phyloP scores from a whole-genome alignment of 2,797 vertebrate genomes.

The Miichthys miiuy region DNA sequence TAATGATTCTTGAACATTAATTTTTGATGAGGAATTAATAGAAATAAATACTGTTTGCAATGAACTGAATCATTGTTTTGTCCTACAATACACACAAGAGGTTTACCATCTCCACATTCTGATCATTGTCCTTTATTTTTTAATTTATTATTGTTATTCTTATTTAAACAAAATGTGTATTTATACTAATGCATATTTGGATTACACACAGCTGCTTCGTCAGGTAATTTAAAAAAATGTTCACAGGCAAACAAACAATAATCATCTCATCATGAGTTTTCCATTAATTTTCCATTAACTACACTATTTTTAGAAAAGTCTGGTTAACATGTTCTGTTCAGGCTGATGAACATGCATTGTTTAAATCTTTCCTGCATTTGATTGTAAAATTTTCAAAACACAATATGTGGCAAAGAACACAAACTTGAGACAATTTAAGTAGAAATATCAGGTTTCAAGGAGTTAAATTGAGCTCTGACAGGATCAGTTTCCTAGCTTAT shows the following conservation, averaged over 20 bases:
- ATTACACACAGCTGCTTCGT: no score
- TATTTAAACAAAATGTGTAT: no score
- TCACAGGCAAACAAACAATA: no score
- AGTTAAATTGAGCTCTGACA: not conserved
- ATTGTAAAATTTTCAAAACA: not conserved
- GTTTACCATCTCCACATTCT: not conserved
- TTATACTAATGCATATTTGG: no score
- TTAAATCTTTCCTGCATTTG: not conserved
- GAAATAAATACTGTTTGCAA: slow-evolving; percentile 47
- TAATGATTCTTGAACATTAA: slow-evolving; percentile 3
- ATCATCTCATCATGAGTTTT: no score
- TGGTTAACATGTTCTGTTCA: not conserved
- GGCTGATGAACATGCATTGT: not conserved
- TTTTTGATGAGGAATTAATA: slow-evolving; percentile 16
- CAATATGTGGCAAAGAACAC: not conserved
- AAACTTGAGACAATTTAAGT: not conserved
- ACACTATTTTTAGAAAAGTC: not conserved
- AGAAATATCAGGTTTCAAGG: not conserved
- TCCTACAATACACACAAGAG: not conserved
- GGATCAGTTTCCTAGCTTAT: not conserved
- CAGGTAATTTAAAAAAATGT: no score
- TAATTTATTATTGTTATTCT: no score
- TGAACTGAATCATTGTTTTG: not conserved
- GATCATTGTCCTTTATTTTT: not conserved
- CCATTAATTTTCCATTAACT: no score